A percentile compares a stretch with the other conserved stretches of the same genome.
phyloP scores from a whole-genome alignment of 2,888 invertebrate species.

The Ectropis crepuscularia region DNA sequence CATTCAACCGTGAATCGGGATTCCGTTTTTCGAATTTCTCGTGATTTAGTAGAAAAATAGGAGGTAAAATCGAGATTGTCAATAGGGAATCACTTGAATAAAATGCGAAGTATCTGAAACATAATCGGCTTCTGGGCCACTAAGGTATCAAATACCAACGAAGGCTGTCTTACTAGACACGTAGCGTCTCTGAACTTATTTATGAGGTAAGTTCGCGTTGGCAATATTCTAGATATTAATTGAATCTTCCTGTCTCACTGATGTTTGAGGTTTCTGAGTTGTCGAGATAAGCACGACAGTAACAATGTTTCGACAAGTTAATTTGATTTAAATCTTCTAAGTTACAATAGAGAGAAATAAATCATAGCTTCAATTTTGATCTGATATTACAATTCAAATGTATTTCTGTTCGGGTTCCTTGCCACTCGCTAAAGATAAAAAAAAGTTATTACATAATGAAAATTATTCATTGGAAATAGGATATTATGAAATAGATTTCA shows the following conservation, averaged over 20 bases:
- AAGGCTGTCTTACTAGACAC: slow-evolving; percentile 16
- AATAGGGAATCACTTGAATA: too few species aligned
- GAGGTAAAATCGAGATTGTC: too few species aligned
- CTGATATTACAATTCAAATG: too few species aligned
- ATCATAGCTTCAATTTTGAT: neutral
- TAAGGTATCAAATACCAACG: neutral
- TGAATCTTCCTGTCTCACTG: slow-evolving; percentile 36
- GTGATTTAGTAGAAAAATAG: too few species aligned
- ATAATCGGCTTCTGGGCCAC: neutral
- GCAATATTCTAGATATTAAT: slow-evolving; percentile 37
- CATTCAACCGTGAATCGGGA: too few species aligned
- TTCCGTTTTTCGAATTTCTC: too few species aligned
- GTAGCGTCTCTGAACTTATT: slow-evolving; percentile 37
- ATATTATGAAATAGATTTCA: too few species aligned
- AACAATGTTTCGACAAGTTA: neutral
- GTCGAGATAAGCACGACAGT: slow-evolving; percentile 9
- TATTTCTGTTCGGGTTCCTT: too few species aligned
- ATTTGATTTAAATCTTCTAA: slow-evolving; percentile 5
- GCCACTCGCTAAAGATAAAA: too few species aligned
- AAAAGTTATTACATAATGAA: too few species aligned
- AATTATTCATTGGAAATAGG: too few species aligned
- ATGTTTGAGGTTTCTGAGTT: slow-evolving; percentile 19
- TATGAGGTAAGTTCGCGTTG: slow-evolving; percentile 39
- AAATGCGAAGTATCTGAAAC: too few species aligned
- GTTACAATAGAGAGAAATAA: neutral